Evolutionary conservation across 1,140 invertebrate species (phyloP), one percentile per base, ranked within the genome.

Genomic region (Cherax destructor): DNA sequence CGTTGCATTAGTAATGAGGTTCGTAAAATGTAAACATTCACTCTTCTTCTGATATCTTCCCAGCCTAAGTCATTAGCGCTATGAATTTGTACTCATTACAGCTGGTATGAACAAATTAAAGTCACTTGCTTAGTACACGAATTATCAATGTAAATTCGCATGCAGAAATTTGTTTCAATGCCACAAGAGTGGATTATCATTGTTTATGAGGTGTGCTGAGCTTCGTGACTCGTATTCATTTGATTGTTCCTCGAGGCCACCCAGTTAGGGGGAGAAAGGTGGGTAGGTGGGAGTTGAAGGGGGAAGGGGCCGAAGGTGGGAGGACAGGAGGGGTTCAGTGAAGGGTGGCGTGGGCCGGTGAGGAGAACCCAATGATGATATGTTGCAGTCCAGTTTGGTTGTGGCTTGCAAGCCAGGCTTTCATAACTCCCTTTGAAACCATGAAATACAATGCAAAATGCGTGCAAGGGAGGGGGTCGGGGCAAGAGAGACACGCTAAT

Each of bases 191-290:
- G 69, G 59, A 83, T 83, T 69, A 83, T 83, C 81, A 47, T 65
- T 47, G 59, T 83, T 69, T 83, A 83, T 65, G 81, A 83, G 81
- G 81, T 83, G 81, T 83, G 69, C 24, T 69, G 81, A 24, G 81
- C 21, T 83, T 83, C 81, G 81, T 83, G 81, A 83, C 59, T 49
- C 61, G 81, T 69, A 83, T 83, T 21, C 59, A 83, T 83, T 83
- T 65, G 81, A 47, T 47, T 83, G 30, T 47, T 61, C 69, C 81
- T 83, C 59, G 30, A n/a, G 81, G 81, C 81, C 47, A 56, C 24
- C 81, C 81, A 83, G 49, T 49, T 61, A 83, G 59, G 81, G 81
- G 52, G 30, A 41, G 30, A 41, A 41, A 41, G 30, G 30, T n/a
- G 6, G 50, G 80, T 56, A 61, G 80, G 16, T n/a, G 7, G 61